These are phyloP conservation scores for Paralichthys olivaceus DNA, from an alignment of 2,113 vertebrate genomes.

Conservation along the genomic window DNA sequence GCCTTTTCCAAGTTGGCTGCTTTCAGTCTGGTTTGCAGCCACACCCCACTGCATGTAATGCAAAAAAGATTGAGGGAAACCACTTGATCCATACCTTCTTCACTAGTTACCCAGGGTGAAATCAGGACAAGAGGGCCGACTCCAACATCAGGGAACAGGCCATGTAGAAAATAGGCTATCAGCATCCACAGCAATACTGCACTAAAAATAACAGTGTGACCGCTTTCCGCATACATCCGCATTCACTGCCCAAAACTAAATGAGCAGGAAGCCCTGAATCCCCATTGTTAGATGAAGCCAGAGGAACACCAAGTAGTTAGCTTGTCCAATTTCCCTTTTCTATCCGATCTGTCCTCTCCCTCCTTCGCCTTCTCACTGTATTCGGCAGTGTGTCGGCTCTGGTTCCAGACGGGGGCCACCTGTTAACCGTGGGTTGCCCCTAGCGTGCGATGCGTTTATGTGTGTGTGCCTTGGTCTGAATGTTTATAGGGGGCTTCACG, in stretches of 20 bases:
- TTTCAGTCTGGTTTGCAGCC: slow-evolving; percentile 10
- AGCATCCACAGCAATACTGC: slow-evolving; percentile 45
- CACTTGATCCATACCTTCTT: slow-evolving; percentile 8
- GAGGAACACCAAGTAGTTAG: slow-evolving; percentile 51
- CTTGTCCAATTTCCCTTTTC: slow-evolving; percentile 46
- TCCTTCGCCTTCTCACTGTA: slow-evolving; percentile 5
- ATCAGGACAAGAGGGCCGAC: slow-evolving; percentile 30
- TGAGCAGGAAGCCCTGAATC: slow-evolving; percentile 56
- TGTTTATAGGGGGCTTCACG: slow-evolving; percentile 41
- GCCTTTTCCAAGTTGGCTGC: slow-evolving; percentile 26
- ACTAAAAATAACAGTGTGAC: slow-evolving; percentile 58
- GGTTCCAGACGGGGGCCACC: slow-evolving; percentile 52
- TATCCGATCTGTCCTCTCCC: slow-evolving; percentile 30
- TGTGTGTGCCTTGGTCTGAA: slow-evolving; percentile 19
- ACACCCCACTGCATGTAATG: slow-evolving; percentile 5
- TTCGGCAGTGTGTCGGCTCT: slow-evolving; percentile 29
- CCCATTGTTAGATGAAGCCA: slow-evolving; percentile 56
- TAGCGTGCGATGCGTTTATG: slow-evolving; percentile 2
- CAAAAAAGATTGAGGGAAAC: slow-evolving; percentile 4
- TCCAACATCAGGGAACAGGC: slow-evolving; percentile 45
- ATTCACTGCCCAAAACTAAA: slow-evolving; percentile 45
- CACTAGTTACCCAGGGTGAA: slow-evolving; percentile 9
- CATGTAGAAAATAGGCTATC: slow-evolving; percentile 58
- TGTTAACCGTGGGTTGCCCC: slow-evolving; percentile 49
- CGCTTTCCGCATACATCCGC: slow-evolving; percentile 48